Evolutionary conservation across 2,797 vertebrate genomes (phyloP).

Genomic region (Microchirus variegatus): DNA sequence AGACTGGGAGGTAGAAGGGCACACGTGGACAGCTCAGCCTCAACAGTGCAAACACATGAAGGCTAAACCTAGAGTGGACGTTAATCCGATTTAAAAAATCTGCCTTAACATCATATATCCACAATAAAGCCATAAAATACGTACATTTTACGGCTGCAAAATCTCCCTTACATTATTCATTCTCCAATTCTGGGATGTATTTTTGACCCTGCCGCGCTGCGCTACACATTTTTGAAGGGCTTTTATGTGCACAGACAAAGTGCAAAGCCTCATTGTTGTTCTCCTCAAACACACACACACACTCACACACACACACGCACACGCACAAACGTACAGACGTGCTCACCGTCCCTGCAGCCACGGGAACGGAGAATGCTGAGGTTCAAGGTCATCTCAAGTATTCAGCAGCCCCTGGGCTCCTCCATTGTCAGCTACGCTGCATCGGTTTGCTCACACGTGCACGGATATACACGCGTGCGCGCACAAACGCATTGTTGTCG

Average conservation of each 20-base stretch:
- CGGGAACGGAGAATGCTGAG: constrained; percentile 83
- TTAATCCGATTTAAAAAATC: too few species aligned
- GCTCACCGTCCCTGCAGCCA: constrained; percentile 79
- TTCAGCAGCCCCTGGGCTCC: constrained; percentile 83
- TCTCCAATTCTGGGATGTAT: constrained; percentile 7
- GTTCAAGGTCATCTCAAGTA: constrained; percentile 89
- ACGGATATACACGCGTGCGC: too few species aligned
- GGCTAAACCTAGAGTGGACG: neutral
- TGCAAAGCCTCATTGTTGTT: constrained; percentile 50
- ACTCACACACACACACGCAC: constrained; percentile 6
- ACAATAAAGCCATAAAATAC: too few species aligned
- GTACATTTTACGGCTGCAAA: neutral
- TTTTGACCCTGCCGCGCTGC: constrained; percentile 9
- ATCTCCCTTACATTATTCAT: neutral
- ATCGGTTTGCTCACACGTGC: constrained; percentile 65
- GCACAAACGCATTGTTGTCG: constrained; percentile 52
- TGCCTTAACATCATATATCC: too few species aligned
- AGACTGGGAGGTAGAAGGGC: constrained; percentile 2
- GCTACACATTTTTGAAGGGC: constrained; percentile 15
- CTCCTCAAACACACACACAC: constrained; percentile 38
- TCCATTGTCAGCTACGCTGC: constrained; percentile 81
- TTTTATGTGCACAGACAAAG: constrained; percentile 35
- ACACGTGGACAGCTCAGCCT: constrained; percentile 10
- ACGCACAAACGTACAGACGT: constrained; percentile 54
- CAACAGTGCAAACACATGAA: constrained; percentile 2